Conservation (phyloP, 2,888 invertebrate genomes). For the Dryobota labecula region DNA sequence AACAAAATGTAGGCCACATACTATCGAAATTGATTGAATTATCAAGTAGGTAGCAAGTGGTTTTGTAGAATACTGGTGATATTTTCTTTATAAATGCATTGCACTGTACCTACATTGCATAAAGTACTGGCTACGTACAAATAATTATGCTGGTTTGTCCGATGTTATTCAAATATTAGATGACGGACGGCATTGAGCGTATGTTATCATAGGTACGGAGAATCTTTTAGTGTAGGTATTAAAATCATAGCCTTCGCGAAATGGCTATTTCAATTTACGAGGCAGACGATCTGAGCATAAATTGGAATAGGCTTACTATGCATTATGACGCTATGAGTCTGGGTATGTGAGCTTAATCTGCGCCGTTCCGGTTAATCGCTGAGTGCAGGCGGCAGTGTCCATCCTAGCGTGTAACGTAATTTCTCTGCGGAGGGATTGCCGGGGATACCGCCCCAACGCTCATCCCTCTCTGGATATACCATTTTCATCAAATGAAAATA, state of each 20-base stretch:
- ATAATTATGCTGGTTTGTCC: neutral
- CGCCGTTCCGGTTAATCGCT: constrained; percentile 57
- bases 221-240: constrained; percentile 4
- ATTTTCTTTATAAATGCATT: constrained; percentile 4
- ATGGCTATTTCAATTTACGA: constrained; percentile 35
- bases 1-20: neutral
- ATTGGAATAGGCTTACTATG: constrained; percentile 48
- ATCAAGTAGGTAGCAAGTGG: neutral
- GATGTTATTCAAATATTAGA: constrained; percentile 31
- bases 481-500: constrained; percentile 49
- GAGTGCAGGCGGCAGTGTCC: constrained; percentile 60
- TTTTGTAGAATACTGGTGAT: constrained; percentile 9
- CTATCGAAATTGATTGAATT: constrained; percentile 12
- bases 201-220: constrained; percentile 2
- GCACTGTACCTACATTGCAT: neutral
- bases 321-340: constrained; percentile 37
- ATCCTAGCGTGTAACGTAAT: constrained; percentile 65
- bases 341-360: constrained; percentile 48
- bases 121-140: neutral
- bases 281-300: constrained; percentile 33
- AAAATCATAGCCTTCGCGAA: constrained; percentile 13
- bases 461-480: constrained; percentile 24
- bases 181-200: constrained; percentile 1
- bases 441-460: constrained; percentile 36
- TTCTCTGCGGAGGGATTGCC: constrained; percentile 57